These are phyloP conservation scores for Callipepla californica DNA, from an alignment of 2,113 vertebrate species.

Conservation along the genomic window DNA sequence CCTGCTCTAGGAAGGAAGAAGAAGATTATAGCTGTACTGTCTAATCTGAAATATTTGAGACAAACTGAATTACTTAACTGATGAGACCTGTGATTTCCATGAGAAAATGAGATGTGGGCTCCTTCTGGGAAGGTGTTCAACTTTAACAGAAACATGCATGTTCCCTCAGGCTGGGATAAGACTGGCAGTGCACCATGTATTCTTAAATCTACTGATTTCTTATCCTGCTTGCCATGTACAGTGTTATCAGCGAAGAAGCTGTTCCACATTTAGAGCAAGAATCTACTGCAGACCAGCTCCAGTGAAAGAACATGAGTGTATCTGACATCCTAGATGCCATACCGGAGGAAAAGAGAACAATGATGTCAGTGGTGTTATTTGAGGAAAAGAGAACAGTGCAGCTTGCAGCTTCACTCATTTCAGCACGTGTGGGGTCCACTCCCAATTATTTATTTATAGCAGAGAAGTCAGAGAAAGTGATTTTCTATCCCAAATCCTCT, in stretches of 20 bases:
- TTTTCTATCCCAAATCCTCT: neutral
- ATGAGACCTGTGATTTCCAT: slow-evolving; percentile 57
- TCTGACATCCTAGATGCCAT: neutral
- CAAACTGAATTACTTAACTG: slow-evolving; percentile 40
- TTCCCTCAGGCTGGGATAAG: slow-evolving; percentile 36
- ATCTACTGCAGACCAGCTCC: neutral
- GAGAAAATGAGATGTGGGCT: slow-evolving; percentile 7
- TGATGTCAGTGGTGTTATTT: neutral
- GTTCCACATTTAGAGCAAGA: slow-evolving; percentile 27
- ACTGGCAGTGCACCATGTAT: slow-evolving; percentile 36
- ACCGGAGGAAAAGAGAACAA: neutral
- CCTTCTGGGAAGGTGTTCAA: slow-evolving; percentile 39
- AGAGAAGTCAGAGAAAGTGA: neutral
- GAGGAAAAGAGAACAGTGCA: neutral
- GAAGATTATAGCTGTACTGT: slow-evolving; percentile 38
- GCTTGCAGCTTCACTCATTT: neutral
- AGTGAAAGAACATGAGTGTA: neutral
- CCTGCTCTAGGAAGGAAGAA: slow-evolving; percentile 11
- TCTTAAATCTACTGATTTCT: slow-evolving; percentile 6
- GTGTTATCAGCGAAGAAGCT: neutral
- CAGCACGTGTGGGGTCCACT: neutral
- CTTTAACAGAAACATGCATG: slow-evolving; percentile 44
- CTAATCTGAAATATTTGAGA: slow-evolving; percentile 63
- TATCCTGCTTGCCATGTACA: slow-evolving; percentile 43
- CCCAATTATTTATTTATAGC: rapidly evolving